Evolutionary conservation across 2,797 vertebrate genomes (phyloP).

Genomic region (Triplophysa bombifrons): DNA sequence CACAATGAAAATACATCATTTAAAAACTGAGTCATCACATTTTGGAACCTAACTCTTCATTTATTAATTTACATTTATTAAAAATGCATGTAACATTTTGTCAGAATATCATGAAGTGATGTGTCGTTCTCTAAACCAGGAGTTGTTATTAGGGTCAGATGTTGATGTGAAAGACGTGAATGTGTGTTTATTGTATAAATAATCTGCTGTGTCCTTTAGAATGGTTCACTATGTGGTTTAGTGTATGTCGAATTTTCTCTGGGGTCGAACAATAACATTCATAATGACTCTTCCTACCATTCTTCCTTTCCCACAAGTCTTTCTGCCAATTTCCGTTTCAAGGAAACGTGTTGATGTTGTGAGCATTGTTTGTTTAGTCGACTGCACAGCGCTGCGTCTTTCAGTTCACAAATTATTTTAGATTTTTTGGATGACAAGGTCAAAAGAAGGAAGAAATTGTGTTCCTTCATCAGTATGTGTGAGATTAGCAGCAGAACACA

Average conservation of each 20-base stretch:
- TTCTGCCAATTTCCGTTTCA: conserved; percentile 14
- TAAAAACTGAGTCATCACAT: no score
- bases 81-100: background rate
- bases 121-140: no score
- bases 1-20: no score
- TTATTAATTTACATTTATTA: no score
- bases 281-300: conserved; percentile 12
- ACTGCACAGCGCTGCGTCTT: background rate
- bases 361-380: background rate
- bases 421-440: background rate
- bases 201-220: no score
- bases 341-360: background rate
- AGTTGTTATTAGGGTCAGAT: no score
- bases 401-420: background rate
- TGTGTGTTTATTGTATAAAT: no score
- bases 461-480: conserved; percentile 6
- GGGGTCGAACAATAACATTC: conserved; percentile 12
- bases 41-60: no score
- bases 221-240: background rate
- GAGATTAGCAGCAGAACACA: background rate
- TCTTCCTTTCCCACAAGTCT: conserved; percentile 19
- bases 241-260: background rate
- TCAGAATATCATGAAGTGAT: background rate
- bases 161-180: no score
- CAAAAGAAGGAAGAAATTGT: background rate